Base-by-base conservation (phyloP, 2,797 vertebrate genomes). In the Enteromius paludinosus region DNA sequence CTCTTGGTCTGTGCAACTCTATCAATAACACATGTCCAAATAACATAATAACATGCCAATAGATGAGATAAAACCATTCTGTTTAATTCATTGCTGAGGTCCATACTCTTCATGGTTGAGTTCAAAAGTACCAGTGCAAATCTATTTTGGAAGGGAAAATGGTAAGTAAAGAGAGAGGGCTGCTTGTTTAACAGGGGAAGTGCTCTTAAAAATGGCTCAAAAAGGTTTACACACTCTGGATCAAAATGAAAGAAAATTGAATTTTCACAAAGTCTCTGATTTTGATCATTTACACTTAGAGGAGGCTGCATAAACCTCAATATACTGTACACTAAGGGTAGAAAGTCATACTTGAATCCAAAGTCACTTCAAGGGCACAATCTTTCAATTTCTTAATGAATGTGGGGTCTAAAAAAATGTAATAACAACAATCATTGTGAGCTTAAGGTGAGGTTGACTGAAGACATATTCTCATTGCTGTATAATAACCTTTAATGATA, bases 111-210 rank as follows among this genome's bases (percentile, higher is more conserved):
- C 18, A 28, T 56, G 30, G 45, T 35, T 38, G 12, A 18, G 35
- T 17, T 69, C 23, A 70, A 59, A 59, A 8, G 2, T 41, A n/a
- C 2, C 47, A 38, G n/a, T 43, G 65, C 23, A 69, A 69, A 68
- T 41, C 15, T 17, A 5, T 33, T 9, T 47, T 23, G 1, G 8
- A 25, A 25, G 6, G 7, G 23, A 38, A 52, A 38, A 78, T 54
- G 30, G 30, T 52, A 38, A 23, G 61, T 52, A 33, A 52, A 52
- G 11, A 14, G 18, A 49, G 4, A 66, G n/a, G 30, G 30, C 64
- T 52, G 47, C 43, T 52, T 65, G n/a, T 41, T 79, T 11, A 79
- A 79, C 15, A 33, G 9, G n/a, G 30, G n/a, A 68, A 78, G 4
- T 12, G n/a, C 33, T 54, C n/a, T 79, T 68, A 25, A 54, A 59